Conservation (phyloP, 2,797 vertebrate species). For the Sylvia borin region DNA sequence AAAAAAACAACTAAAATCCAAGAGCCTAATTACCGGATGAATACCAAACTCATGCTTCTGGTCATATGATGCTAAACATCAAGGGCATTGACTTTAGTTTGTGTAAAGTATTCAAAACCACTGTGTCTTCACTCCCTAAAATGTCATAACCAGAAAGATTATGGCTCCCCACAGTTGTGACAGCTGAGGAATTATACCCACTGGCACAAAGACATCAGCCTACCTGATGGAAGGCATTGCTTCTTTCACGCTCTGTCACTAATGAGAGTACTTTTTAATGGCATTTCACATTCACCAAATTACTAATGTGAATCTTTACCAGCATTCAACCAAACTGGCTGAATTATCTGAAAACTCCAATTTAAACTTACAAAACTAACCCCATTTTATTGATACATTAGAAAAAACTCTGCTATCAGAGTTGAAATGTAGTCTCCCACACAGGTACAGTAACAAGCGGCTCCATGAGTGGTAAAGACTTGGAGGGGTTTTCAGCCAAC, state of each 20-base stretch:
- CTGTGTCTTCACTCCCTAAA: neutral
- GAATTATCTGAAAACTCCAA: neutral
- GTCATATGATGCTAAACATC: constrained; percentile 31
- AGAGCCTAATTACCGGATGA: neutral
- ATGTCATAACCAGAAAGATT: neutral
- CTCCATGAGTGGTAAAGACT: neutral
- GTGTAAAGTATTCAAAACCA: neutral
- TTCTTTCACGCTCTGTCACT: neutral
- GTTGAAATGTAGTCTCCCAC: neutral
- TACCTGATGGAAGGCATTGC: neutral
- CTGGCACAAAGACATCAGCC: neutral
- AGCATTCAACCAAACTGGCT: neutral
- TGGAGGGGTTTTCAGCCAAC: neutral
- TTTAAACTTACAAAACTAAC: neutral
- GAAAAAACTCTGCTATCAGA: neutral
- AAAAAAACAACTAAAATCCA: neutral
- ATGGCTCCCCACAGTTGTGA: neutral
- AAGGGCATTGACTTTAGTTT: neutral
- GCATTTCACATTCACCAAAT: neutral
- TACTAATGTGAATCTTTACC: neutral
- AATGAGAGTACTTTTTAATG: neutral
- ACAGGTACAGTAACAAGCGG: neutral
- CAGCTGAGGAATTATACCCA: neutral
- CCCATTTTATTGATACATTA: neutral
- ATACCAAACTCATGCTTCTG: neutral